A percentile compares a stretch with the other conserved stretches of the same genome.
Conservation (phyloP, 2,888 invertebrate species). For the Serrognathus titanus region DNA sequence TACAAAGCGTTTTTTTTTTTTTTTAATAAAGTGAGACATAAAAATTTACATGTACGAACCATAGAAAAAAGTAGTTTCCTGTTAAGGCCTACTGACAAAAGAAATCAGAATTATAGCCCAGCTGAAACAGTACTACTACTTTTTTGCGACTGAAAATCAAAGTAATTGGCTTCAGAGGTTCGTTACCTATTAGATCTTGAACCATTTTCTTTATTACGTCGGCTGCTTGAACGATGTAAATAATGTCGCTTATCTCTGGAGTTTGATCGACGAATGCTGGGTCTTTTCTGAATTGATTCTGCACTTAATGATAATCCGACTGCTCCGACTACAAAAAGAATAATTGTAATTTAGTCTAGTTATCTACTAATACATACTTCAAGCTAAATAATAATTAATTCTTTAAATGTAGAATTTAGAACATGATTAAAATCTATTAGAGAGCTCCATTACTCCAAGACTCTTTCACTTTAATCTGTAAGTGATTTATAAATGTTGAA, state of each 20-base stretch:
- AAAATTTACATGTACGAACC: too few relatives aligned
- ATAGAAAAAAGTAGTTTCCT: too few relatives aligned
- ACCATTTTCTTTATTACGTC: constrained; percentile 58
- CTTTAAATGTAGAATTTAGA: not conserved
- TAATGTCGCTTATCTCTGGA: constrained; percentile 55
- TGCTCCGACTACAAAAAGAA: constrained; percentile 49
- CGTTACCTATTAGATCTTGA: constrained; percentile 46
- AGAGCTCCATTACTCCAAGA: not conserved
- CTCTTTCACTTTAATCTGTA: not conserved
- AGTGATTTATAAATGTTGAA: not conserved
- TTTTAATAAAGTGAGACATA: too few relatives aligned
- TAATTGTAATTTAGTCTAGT: not conserved
- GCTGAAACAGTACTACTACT: too few relatives aligned
- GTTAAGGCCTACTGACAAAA: too few relatives aligned
- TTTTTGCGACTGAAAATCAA: not conserved
- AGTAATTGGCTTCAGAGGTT: not conserved
- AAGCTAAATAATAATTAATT: not conserved
- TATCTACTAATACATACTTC: not conserved
- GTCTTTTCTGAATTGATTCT: constrained; percentile 60
- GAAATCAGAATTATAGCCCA: too few relatives aligned
- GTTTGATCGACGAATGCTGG: constrained; percentile 56
- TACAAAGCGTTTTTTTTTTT: not conserved
- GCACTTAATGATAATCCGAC: constrained; percentile 61
- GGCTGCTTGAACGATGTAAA: constrained; percentile 54
- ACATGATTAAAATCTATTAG: not conserved